These are phyloP conservation scores for Julus scanicus DNA, from an alignment of 2,888 invertebrate genomes.

Conservation along the genomic window DNA sequence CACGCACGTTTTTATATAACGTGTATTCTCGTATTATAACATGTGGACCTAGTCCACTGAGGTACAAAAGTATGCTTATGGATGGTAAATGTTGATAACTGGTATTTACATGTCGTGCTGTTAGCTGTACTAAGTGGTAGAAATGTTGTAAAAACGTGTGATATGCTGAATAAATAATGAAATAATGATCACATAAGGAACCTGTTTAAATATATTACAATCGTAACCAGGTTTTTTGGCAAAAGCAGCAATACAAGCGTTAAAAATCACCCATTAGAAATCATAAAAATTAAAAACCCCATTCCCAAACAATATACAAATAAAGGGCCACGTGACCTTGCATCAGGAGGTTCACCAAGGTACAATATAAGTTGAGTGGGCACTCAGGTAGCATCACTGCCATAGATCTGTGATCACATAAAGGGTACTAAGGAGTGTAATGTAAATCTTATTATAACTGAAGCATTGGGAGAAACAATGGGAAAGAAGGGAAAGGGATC, in stretches of 20 bases:
- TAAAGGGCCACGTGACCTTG: no score
- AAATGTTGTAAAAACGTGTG: background rate
- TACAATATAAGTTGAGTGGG: no score
- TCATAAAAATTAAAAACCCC: no score
- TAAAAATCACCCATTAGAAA: background rate
- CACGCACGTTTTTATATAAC: background rate
- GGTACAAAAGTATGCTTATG: conserved; percentile 7
- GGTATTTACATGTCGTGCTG: background rate
- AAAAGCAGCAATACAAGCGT: background rate
- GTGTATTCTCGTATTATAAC: background rate
- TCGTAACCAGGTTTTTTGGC: background rate
- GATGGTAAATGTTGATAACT: conserved; percentile 9
- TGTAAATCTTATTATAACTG: no score
- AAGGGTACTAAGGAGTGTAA: no score
- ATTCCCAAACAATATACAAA: no score
- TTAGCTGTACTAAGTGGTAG: background rate
- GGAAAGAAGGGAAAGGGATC: no score
- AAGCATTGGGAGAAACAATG: no score
- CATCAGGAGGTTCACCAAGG: no score
- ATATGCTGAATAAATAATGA: conserved; percentile 37
- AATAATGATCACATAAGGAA: background rate
- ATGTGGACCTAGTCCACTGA: background rate
- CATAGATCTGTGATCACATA: no score
- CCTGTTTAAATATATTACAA: background rate
- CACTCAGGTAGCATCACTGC: no score